Evolutionary conservation across 2,888 invertebrate genomes (phyloP).

Genomic region (Orthosia gothica): DNA sequence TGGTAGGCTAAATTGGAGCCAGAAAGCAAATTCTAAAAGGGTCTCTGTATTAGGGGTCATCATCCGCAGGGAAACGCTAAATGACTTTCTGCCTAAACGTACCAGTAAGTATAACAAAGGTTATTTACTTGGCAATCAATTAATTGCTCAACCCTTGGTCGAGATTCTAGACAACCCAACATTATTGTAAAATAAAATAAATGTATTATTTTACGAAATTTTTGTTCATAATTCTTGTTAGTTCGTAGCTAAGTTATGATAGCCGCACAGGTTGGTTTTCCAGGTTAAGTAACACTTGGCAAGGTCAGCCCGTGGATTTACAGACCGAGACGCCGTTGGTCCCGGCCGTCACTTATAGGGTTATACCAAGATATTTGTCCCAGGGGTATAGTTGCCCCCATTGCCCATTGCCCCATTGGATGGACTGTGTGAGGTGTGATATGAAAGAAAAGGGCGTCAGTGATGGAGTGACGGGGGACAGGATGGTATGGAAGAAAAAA

Average conservation of each 20-base stretch:
- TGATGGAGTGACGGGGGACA: no score
- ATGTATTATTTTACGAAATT: neutral
- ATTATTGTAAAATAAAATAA: neutral
- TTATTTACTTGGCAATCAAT: constrained; percentile 18
- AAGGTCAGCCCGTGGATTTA: no score
- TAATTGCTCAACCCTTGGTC: neutral
- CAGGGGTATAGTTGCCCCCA: no score
- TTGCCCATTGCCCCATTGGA: no score
- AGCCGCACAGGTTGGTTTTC: neutral
- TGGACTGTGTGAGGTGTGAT: no score
- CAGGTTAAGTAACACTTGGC: no score
- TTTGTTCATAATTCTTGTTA: neutral
- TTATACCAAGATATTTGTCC: no score
- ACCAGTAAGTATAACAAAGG: neutral
- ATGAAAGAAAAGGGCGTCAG: no score
- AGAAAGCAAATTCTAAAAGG: constrained; percentile 15
- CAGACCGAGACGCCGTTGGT: no score
- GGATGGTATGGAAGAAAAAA: no score
- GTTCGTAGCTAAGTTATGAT: no score
- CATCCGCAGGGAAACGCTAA: constrained; percentile 25
- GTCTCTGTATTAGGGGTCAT: constrained; percentile 25
- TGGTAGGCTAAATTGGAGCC: constrained; percentile 14
- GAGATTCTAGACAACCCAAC: neutral
- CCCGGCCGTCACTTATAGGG: no score
- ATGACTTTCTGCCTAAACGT: constrained; percentile 11